phyloP scores from a whole-genome alignment of 2,113 vertebrate genomes.

The Oryzias curvinotus region DNA sequence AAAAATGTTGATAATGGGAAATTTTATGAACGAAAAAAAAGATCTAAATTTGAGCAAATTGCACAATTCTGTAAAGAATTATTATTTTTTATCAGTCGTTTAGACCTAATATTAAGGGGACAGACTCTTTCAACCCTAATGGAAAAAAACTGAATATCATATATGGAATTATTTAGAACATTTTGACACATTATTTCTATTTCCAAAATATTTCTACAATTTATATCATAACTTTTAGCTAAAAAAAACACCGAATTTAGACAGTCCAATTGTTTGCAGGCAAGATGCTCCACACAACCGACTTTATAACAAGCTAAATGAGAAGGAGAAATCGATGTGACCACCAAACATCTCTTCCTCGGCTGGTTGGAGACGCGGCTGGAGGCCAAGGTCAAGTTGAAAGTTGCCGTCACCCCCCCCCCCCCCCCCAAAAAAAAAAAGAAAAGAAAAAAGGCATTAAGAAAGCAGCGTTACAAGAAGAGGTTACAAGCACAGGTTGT shows the following conservation, averaged over 20 bases:
- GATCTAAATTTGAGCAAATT: background rate
- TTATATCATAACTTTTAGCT: background rate
- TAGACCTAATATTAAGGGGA: too few species aligned
- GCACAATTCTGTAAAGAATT: background rate
- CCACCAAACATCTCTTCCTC: constrained; percentile 16
- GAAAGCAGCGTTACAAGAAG: background rate
- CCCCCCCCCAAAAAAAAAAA: too few species aligned
- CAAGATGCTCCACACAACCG: background rate
- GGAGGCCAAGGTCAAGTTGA: constrained; percentile 99
- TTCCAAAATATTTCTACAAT: background rate
- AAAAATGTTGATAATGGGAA: too few species aligned
- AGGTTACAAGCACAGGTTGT: background rate
- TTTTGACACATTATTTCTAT: background rate
- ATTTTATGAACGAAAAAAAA: too few species aligned
- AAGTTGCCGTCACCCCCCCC: constrained; percentile 81
- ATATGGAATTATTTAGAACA: background rate
- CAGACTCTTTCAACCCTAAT: too few species aligned
- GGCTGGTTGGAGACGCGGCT: constrained; percentile 65
- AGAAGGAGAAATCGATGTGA: background rate
- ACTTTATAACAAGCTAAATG: background rate
- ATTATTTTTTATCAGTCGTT: too few species aligned
- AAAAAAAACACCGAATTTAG: background rate
- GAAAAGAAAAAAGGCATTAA: constrained; percentile 55
- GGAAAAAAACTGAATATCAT: too few species aligned
- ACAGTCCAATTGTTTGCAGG: background rate